Evolutionary conservation across 2,797 vertebrate genomes (phyloP), one percentile per base, ranked within the genome.

Genomic region (Eulemur mongoz): DNA sequence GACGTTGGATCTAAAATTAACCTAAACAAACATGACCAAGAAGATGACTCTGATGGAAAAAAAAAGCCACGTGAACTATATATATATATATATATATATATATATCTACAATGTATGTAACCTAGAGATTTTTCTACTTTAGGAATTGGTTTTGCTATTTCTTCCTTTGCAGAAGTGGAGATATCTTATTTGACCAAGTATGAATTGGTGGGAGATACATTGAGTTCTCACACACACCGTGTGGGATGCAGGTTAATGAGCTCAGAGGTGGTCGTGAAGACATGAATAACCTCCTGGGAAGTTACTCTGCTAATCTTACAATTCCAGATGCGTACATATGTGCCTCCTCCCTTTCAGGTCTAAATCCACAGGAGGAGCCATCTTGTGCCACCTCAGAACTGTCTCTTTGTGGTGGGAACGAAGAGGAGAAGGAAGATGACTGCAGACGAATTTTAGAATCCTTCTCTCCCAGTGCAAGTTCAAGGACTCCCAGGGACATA

Each of bases 291-390:
- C 48, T 59, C 57, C 11, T 17, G 18, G 48, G 69, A 43, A 48
- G 32, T 27, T 10, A 1, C 72, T 23, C 1, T 32, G 72, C 15
- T 27, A 11, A 11, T 18, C n/a, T 54, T 13, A 1, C 35, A 4
- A 63, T 17, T 25, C 70, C 32, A 17, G 20, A 20, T 63, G 38
- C 35, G 1, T 20, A 1, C 38, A 50, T 6, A 20, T 3, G 25
- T 69, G 32, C n/a, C 20, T 69, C 3, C 48, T 23, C 15, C 4
- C 35, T 80, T 90, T 32, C n/a, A 98, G 97, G 95, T 94, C 89
- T 90, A n/a, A 85, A 78, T 75, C 92, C 91, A 69, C 98, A 91
- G 57, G 97, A 94, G 67, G 96, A 96, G 2, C 13, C 88, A 18
- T 65, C 96, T 67, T 38, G 57, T 89, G 85, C 38, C 79, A 35